A percentile compares a stretch with the other conserved stretches of the same genome.
These are phyloP conservation scores for Forbesichthys agassizii DNA, from an alignment of 2,113 vertebrate genomes.

Conservation along the genomic window DNA sequence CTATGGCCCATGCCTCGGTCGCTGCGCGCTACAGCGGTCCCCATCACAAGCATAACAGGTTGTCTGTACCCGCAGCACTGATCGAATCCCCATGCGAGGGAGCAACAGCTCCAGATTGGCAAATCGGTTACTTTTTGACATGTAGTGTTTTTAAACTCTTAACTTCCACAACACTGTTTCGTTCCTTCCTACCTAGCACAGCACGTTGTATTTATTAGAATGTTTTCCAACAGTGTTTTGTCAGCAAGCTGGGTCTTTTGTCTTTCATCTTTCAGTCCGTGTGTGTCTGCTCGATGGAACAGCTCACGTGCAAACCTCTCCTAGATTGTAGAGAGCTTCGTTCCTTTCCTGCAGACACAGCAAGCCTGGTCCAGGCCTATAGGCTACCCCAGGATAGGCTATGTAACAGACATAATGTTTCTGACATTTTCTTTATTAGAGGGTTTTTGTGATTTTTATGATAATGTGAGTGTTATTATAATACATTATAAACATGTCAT, in stretches of 20 bases:
- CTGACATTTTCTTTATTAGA: no score
- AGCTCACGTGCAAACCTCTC: conserved; percentile 44
- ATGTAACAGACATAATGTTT: no score
- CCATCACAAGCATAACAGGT: conserved; percentile 49
- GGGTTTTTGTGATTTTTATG: no score
- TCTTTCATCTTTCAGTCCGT: conserved; percentile 74
- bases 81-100: conserved; percentile 25
- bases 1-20: conserved; percentile 26
- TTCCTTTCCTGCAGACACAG: conserved; percentile 20
- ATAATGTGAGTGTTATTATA: no score
- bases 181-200: conserved; percentile 10
- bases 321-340: conserved; percentile 28
- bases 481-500: no score
- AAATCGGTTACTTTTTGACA: conserved; percentile 27
- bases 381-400: no score
- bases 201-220: conserved; percentile 48
- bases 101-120: conserved; percentile 5
- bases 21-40: conserved; percentile 18
- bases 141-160: conserved; percentile 28
- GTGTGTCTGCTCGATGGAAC: conserved; percentile 56
- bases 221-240: conserved; percentile 50
- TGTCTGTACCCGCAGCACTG: conserved; percentile 36
- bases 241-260: conserved; percentile 71
- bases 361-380: no score
- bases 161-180: conserved; percentile 11